Conservation (phyloP, 2,888 invertebrate species). For the Diloba caeruleocephala region DNA sequence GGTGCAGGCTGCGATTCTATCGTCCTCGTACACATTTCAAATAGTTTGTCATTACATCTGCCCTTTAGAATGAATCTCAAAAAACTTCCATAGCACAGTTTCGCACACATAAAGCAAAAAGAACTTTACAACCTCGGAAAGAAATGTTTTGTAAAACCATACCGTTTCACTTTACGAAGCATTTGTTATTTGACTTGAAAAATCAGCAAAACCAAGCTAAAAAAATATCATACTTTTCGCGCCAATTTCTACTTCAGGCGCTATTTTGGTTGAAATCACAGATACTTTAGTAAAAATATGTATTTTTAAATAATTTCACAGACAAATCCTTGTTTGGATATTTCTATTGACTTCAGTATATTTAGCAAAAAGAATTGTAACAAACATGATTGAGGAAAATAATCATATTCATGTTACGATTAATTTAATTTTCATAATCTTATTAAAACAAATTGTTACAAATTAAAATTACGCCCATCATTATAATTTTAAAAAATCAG, state of each 20-base stretch:
- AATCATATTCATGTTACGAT: too few relatives aligned
- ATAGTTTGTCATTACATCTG: slow-evolving; percentile 70
- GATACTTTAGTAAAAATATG: slow-evolving; percentile 2
- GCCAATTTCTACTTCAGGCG: slow-evolving; percentile 31
- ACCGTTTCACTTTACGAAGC: slow-evolving; percentile 4
- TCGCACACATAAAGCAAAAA: slow-evolving; percentile 31
- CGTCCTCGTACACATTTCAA: slow-evolving; percentile 60
- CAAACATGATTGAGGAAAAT: too few relatives aligned
- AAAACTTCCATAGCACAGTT: slow-evolving; percentile 32
- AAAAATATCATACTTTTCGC: slow-evolving; percentile 44
- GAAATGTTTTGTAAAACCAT: slow-evolving; percentile 16
- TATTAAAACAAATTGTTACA: too few relatives aligned
- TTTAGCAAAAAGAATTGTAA: too few relatives aligned
- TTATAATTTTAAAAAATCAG: slow-evolving; percentile 4
- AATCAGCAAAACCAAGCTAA: slow-evolving; percentile 8
- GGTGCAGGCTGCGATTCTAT: slow-evolving; percentile 43
- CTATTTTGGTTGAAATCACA: slow-evolving; percentile 12
- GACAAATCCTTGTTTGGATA: too few relatives aligned
- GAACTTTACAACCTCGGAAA: slow-evolving; percentile 19
- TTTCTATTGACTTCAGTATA: too few relatives aligned
- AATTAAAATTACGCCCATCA: slow-evolving; percentile 15
- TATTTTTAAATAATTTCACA: not conserved
- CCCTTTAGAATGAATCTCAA: slow-evolving; percentile 73
- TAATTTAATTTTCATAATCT: too few relatives aligned
- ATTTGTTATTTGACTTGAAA: slow-evolving; percentile 15